These are phyloP conservation scores for Malthinus flaveolus DNA, from an alignment of 2,888 invertebrate species.

Conservation along the genomic window DNA sequence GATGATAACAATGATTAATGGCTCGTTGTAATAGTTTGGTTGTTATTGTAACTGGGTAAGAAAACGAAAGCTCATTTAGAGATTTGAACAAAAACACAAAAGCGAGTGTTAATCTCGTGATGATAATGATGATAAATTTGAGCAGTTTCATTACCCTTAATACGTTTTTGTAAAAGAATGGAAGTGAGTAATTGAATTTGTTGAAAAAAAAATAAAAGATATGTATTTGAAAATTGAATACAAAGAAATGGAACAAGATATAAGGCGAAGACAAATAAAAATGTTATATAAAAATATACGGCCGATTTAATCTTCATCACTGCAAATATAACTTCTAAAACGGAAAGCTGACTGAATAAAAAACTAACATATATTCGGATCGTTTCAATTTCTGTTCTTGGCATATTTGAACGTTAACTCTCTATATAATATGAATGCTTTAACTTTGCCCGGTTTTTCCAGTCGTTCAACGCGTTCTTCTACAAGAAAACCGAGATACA, in stretches of 20 bases:
- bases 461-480: constrained; percentile 48
- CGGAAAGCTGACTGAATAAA: constrained; percentile 36
- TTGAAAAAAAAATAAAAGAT: too few relatives aligned
- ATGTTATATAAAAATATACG: constrained; percentile 21
- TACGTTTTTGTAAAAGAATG: too few relatives aligned
- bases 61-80: too few relatives aligned
- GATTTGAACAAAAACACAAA: too few relatives aligned
- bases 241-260: not conserved
- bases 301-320: constrained; percentile 29
- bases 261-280: constrained; percentile 15
- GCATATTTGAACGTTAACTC: constrained; percentile 56
- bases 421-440: constrained; percentile 56
- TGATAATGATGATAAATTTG: too few relatives aligned
- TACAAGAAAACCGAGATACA: constrained; percentile 37
- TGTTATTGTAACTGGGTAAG: too few relatives aligned
- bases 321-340: constrained; percentile 28
- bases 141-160: too few relatives aligned
- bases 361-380: constrained; percentile 55
- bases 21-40: too few relatives aligned
- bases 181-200: too few relatives aligned
- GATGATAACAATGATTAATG: too few relatives aligned
- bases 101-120: too few relatives aligned
- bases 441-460: constrained; percentile 51
- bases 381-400: constrained; percentile 57
- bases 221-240: too few relatives aligned